Evolutionary conservation across 2,888 invertebrate species (phyloP).

Genomic region (Carterocephalus palaemon): DNA sequence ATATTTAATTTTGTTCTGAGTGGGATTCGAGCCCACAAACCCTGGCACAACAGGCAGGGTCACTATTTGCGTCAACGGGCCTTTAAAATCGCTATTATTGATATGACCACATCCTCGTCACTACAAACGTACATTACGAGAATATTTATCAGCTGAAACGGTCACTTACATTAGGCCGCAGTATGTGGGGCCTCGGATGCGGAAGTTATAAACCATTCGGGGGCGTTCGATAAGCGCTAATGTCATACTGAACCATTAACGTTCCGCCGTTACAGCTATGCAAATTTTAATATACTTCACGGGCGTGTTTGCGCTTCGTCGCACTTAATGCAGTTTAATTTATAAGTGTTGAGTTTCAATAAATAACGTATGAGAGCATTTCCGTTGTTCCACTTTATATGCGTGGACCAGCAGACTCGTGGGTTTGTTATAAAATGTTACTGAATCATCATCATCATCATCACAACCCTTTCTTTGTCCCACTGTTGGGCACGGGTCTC

Average conservation of each 20-base stretch:
- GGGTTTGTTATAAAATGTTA: too few relatives aligned
- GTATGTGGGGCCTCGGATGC: conserved; percentile 35
- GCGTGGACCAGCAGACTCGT: too few relatives aligned
- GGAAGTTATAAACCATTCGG: conserved; percentile 46
- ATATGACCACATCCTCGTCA: too few relatives aligned
- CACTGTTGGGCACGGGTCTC: too few relatives aligned
- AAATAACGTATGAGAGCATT: not conserved
- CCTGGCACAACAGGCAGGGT: too few relatives aligned
- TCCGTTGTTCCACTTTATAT: too few relatives aligned
- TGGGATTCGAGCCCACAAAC: too few relatives aligned
- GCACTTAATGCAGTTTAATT: conserved; percentile 20
- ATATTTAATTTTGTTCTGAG: too few relatives aligned
- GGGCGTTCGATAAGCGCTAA: conserved; percentile 42
- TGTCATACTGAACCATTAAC: conserved; percentile 40
- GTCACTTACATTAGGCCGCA: conserved; percentile 13
- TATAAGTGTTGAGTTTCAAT: conserved; percentile 9
- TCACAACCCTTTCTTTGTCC: too few relatives aligned
- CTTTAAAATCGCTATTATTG: too few relatives aligned
- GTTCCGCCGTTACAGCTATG: conserved; percentile 32
- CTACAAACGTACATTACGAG: conserved; percentile 1
- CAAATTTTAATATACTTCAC: conserved; percentile 35
- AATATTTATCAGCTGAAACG: conserved; percentile 6
- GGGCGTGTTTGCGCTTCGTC: conserved; percentile 28
- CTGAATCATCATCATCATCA: too few relatives aligned
- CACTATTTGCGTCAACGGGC: too few relatives aligned